Conservation (phyloP, 2,888 invertebrate species). For the Gymnosoma rotundatum region DNA sequence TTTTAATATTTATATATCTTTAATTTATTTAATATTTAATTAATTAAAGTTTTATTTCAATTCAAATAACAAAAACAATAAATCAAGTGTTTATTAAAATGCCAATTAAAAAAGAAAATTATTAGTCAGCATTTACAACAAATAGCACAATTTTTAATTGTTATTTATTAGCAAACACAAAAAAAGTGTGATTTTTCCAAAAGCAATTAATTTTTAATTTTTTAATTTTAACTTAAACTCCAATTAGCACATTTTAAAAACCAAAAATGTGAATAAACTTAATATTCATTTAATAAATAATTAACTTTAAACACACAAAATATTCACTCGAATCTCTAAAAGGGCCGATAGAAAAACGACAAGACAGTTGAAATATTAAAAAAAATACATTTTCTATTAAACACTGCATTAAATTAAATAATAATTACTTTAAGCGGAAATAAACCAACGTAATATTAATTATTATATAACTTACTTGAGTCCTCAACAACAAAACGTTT, state of each 20-base stretch:
- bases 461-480: constrained; percentile 76
- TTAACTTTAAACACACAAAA: not conserved
- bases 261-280: not conserved
- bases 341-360: no score
- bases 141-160: not conserved
- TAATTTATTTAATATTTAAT: not conserved
- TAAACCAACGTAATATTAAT: not conserved
- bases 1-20: no score
- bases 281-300: not conserved
- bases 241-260: constrained; percentile 25
- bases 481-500: constrained; percentile 79
- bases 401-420: no score
- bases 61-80: constrained; percentile 7
- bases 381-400: no score
- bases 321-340: no score
- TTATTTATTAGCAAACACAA: not conserved
- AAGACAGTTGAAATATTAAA: no score
- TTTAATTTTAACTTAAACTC: constrained; percentile 2
- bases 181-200: constrained; percentile 32
- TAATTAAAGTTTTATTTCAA: constrained; percentile 4
- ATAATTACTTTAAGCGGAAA: not conserved
- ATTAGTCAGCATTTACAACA: not conserved
- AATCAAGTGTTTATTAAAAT: not conserved
- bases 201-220: constrained; percentile 33
- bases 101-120: not conserved